phyloP scores from a whole-genome alignment of 1,140 invertebrate genomes.

The Macrobrachium rosenbergii region DNA sequence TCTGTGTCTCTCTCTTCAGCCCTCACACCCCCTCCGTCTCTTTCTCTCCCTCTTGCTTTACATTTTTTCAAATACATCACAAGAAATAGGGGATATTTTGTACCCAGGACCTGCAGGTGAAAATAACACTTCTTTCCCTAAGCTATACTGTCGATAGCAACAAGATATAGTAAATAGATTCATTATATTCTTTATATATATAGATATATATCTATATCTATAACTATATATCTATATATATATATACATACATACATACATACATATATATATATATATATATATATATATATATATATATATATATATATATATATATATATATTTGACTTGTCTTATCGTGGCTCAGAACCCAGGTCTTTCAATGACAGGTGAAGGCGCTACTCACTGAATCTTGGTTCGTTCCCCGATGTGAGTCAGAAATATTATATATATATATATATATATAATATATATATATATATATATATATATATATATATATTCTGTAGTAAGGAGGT shows the following conservation, averaged over 20 bases:
- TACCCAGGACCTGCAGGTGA: neutral
- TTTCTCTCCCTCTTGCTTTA: neutral
- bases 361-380: too few species aligned
- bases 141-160: neutral
- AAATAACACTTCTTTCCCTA: neutral
- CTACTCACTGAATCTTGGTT: too few species aligned
- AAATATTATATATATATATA: constrained; percentile 25
- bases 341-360: too few species aligned
- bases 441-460: constrained; percentile 29
- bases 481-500: neutral
- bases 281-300: neutral
- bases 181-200: constrained; percentile 26
- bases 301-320: constrained; percentile 21
- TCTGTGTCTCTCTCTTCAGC: neutral
- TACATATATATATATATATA: neutral
- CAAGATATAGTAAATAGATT: neutral
- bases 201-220: constrained; percentile 28
- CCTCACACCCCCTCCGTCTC: neutral
- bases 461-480: neutral
- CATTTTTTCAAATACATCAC: neutral
- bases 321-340: neutral
- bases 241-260: constrained; percentile 14
- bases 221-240: constrained; percentile 9
- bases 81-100: neutral
- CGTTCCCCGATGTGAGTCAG: too few species aligned